Percentiles rank a stretch among this genome's conserved stretches.
Conservation (phyloP, 2,113 vertebrate species). For the Amazona vittata region DNA sequence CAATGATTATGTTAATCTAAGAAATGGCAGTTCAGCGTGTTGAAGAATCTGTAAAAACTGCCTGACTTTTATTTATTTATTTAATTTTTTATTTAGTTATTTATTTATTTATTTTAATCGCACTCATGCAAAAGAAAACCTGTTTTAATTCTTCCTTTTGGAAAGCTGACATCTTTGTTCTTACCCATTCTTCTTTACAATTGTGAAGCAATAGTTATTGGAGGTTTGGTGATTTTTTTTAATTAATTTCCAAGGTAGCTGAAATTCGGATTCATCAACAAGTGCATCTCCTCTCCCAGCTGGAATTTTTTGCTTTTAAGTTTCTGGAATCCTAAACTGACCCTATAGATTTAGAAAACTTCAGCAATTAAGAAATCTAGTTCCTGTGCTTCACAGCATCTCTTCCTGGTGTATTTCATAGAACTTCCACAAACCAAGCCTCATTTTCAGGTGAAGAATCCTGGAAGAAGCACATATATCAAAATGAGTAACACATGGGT, state of each 20-base stretch:
- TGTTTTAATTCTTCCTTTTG: background rate
- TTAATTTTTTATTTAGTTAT: too few species aligned
- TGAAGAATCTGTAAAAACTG: background rate
- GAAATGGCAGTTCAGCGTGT: background rate
- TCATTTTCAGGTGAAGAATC: background rate
- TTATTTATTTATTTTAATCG: background rate
- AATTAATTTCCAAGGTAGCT: background rate
- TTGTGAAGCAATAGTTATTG: background rate
- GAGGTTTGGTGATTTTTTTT: accelerated
- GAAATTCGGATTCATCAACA: background rate
- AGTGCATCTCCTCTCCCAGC: background rate
- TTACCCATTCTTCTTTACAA: background rate
- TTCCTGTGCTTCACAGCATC: background rate
- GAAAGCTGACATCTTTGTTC: background rate
- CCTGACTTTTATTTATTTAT: background rate
- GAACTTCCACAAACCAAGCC: background rate
- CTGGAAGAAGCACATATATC: background rate
- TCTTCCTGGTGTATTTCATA: background rate
- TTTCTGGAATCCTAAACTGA: background rate
- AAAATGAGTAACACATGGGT: background rate
- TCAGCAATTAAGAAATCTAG: background rate
- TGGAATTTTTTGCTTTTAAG: background rate
- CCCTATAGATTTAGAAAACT: background rate
- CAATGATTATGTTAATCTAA: background rate
- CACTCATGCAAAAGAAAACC: background rate